Evolutionary conservation across 2,113 vertebrate genomes (phyloP).

Genomic region (Alexandromys fortis): DNA sequence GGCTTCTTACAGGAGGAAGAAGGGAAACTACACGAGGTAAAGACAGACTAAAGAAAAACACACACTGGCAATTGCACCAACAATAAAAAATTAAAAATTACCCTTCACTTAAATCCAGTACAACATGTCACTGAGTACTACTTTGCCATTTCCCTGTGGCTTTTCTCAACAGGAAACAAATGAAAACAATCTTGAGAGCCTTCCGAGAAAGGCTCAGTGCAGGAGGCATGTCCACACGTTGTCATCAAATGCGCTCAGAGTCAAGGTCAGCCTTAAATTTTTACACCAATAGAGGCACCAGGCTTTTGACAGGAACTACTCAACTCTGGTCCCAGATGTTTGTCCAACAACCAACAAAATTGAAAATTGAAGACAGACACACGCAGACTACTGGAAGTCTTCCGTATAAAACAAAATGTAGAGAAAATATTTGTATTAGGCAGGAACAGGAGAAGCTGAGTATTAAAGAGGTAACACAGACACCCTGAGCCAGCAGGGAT

Average conservation of each 20-base stretch:
- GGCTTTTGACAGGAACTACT: constrained; percentile 53
- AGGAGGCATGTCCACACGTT: constrained; percentile 56
- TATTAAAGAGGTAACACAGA: neutral
- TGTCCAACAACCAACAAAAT: neutral
- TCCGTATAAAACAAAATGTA: neutral
- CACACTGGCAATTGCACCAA: constrained; percentile 55
- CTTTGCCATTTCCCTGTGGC: constrained; percentile 73
- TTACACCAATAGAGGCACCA: constrained; percentile 63
- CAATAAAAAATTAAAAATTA: constrained; percentile 73
- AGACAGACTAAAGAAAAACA: constrained; percentile 52
- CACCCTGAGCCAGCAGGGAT: neutral
- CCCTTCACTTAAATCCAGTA: constrained; percentile 76
- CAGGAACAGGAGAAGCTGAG: neutral
- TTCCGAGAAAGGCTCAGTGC: constrained; percentile 21
- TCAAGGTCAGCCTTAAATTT: neutral
- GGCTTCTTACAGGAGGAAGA: constrained; percentile 56
- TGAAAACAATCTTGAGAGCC: constrained; percentile 74
- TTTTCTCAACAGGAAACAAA: constrained; percentile 78
- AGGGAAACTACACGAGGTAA: constrained; percentile 30
- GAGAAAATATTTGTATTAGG: neutral
- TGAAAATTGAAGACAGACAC: neutral
- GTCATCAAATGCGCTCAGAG: constrained; percentile 39
- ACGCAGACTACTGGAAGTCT: neutral
- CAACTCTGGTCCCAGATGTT: neutral
- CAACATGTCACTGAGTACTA: constrained; percentile 59